Percentiles rank a stretch among this genome's conserved stretches.
phyloP scores from a whole-genome alignment of 1,140 invertebrate species.

The Acromyrmex charruanus region DNA sequence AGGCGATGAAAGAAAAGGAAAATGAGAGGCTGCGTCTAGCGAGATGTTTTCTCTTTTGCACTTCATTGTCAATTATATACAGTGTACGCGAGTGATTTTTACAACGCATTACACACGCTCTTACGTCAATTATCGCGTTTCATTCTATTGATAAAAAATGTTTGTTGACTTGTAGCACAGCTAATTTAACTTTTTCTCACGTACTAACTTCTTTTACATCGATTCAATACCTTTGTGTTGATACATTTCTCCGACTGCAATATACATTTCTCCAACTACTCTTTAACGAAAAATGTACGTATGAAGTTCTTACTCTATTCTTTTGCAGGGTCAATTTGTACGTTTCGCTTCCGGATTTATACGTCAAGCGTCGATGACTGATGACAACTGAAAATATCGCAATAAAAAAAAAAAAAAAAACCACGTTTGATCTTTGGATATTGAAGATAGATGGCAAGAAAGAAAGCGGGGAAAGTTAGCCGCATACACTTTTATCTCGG shows the following conservation, averaged over 20 bases:
- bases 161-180: not conserved
- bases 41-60: not conserved
- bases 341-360: not conserved
- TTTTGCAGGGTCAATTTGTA: not conserved
- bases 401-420: not conserved
- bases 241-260: no score
- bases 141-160: not conserved
- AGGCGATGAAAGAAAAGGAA: conserved; percentile 13
- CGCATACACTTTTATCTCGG: conserved; percentile 10
- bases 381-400: not conserved
- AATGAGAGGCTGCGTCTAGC: conserved; percentile 1
- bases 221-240: not conserved
- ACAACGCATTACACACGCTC: not conserved
- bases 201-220: not conserved
- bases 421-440: conserved; percentile 20
- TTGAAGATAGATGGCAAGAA: not conserved
- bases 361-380: not conserved
- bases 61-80: conserved; percentile 14
- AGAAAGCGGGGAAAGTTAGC: conserved; percentile 1
- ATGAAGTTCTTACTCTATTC: not conserved
- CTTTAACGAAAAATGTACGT: not conserved
- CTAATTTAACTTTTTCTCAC: not conserved
- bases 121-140: not conserved
- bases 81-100: not conserved
- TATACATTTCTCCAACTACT: not conserved